Base-by-base conservation (phyloP, 2,888 invertebrate genomes). In the Peribatodes rhomboidaria region DNA sequence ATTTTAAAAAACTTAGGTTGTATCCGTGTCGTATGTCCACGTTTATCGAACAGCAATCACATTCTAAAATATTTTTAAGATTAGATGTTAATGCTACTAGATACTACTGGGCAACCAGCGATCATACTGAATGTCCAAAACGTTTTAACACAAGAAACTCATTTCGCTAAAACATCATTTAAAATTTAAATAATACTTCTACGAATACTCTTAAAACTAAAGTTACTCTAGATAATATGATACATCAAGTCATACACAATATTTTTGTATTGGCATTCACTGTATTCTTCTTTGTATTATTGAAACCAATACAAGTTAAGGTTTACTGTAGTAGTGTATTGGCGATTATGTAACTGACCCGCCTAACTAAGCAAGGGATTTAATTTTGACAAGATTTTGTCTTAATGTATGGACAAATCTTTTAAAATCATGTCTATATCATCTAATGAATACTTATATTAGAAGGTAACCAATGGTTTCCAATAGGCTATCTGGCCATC, bases 281-380 rank as follows among this genome's bases (percentile, higher is more conserved):
- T 50, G 41, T 37, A 39, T 67, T 79, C 78, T 82, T 80, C 72
- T n/a, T 79, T 81, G 73, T 81, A 81, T 83, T 82, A 81, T 75
- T 33, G 47, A 53, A 63, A 20, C 75, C 80, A 83, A 79, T 37
- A 49, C 39, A 54, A 42, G 27, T 44, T 44, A 33, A 59, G 14
- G 16, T 41, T 39, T 39, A 50, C 20, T 14, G 7, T 31, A 57
- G 46, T 35, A 37, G 13, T 46, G 37, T 41, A 49, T 41, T 33
- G 22, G 41, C 47, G n/a, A 33, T 41, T 37, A 41, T 59, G 20
- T 59, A 50, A 42, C 49, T 59, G 59, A 52, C 50, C 50, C 50
- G 20, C 49, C 39, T 49, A 39, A 22, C 20, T 46, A 46, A 35
- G 33, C 41, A 50, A 58, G 39, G 39, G 10, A 22, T 54, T 31